phyloP scores from a whole-genome alignment of 1,140 invertebrate genomes.

The Hyposmocoma kahamanoa region DNA sequence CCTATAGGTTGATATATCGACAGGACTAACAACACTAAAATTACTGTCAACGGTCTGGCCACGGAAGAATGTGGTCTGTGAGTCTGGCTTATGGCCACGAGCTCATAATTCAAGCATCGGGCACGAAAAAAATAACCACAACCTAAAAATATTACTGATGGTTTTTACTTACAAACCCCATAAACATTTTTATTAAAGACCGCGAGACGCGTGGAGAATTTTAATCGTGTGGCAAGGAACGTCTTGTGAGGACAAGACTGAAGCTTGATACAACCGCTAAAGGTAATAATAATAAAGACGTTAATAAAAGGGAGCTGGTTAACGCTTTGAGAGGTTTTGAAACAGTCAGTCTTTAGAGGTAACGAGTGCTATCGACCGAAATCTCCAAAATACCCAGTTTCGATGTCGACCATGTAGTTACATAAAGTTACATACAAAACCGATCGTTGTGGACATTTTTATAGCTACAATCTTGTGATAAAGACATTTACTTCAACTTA shows the following conservation, averaged over 20 bases:
- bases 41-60: neutral
- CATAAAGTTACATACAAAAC: constrained; percentile 25
- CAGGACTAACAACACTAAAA: constrained; percentile 1
- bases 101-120: neutral
- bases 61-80: too few species aligned
- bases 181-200: neutral
- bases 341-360: constrained; percentile 16
- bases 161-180: neutral
- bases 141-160: neutral
- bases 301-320: constrained; percentile 16
- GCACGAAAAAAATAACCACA: neutral
- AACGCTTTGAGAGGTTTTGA: constrained; percentile 21
- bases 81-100: too few species aligned
- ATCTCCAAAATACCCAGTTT: constrained; percentile 22
- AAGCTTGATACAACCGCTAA: neutral
- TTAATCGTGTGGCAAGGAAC: too few species aligned
- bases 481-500: too few species aligned
- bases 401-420: constrained; percentile 24
- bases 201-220: too few species aligned
- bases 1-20: neutral
- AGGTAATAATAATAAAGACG: constrained; percentile 14
- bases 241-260: neutral
- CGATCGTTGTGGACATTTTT: constrained; percentile 21
- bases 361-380: constrained; percentile 23
- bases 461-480: too few species aligned